Base-by-base conservation (phyloP, 2,888 invertebrate species). In the Epirrhoe alternata region DNA sequence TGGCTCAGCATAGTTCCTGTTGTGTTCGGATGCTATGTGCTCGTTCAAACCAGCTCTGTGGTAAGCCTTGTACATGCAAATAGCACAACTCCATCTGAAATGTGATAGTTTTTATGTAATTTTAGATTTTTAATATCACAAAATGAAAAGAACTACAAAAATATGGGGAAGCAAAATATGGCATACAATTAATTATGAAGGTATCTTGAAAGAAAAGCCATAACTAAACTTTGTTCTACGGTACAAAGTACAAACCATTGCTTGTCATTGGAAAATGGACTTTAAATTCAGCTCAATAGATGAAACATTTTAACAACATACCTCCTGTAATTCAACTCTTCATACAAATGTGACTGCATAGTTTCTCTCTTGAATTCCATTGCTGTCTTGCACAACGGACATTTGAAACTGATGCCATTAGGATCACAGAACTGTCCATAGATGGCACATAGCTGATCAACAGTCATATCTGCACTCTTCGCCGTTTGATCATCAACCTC, bases 291-390 rank as follows among this genome's bases (percentile, higher is more conserved):
- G 38, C 38, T 12, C 12, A 38, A 10, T 42, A 42, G 10, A 42
- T 12, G 38, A 8, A 10, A 42, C 38, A 12, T 12, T 33, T 12
- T 42, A 10, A 10, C 10, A 71, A 87, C 91, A 90, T 77, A 96
- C 96, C 95, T 95, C 74, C 94, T 93, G 76, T 96, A 95, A 56
- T 95, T 94, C 31, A 96, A 86, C 77, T 96, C 96, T 76, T 95
- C 94, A 75, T 93, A 96, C 59, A 96, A 84, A 86, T 96, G 96
- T 45, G 94, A 94, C 60, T 94, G 93, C 89, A 96, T 95, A n/a
- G 94, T 94, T 5, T 94, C 92, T 24, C 91, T 89, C 30, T 89
- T 92, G 58, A 94, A 94, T 0, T 95, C 94, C 47, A 90, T 92
- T 70, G 95, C 95, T 24, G 89, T 86, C 24, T 88, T 88, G 74